Evolutionary conservation across 2,113 vertebrate species (phyloP).

Genomic region (Taxidea taxus): DNA sequence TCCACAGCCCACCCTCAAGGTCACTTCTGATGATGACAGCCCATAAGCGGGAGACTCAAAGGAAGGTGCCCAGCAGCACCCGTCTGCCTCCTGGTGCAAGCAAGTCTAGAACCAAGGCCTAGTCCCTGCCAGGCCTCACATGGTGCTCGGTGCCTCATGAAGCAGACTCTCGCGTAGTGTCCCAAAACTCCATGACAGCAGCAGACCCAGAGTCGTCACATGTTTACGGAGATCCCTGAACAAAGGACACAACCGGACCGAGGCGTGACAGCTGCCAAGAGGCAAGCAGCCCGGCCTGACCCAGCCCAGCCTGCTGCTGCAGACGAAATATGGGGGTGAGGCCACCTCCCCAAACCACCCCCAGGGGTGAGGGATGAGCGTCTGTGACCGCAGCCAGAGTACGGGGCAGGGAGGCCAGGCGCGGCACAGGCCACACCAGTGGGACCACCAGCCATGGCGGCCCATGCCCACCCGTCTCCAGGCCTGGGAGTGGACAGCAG

Average conservation of each 20-base stretch:
- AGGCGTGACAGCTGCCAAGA: not conserved
- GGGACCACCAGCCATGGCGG: not conserved
- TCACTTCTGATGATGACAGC: rapidly evolving
- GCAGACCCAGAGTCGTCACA: not conserved
- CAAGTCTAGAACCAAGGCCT: not conserved
- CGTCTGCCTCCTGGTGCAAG: not conserved
- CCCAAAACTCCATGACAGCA: not conserved
- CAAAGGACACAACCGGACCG: not conserved
- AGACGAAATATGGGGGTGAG: not conserved
- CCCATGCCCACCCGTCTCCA: not conserved
- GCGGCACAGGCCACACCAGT: rapidly evolving
- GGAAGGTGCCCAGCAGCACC: not conserved
- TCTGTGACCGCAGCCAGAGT: not conserved
- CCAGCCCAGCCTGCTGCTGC: not conserved
- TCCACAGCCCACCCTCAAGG: not conserved
- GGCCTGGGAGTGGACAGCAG: not conserved
- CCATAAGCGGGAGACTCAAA: not conserved
- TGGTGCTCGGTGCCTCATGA: rapidly evolving
- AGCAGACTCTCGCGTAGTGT: not conserved
- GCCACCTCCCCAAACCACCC: not conserved
- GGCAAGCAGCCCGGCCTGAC: not conserved
- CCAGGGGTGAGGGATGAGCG: not conserved
- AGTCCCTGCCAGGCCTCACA: not conserved
- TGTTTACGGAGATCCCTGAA: not conserved
- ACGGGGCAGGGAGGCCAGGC: not conserved